A percentile compares a stretch with the other conserved stretches of the same genome.
phyloP scores from a whole-genome alignment of 1,140 invertebrate species.

The Phocides pigmalion region DNA sequence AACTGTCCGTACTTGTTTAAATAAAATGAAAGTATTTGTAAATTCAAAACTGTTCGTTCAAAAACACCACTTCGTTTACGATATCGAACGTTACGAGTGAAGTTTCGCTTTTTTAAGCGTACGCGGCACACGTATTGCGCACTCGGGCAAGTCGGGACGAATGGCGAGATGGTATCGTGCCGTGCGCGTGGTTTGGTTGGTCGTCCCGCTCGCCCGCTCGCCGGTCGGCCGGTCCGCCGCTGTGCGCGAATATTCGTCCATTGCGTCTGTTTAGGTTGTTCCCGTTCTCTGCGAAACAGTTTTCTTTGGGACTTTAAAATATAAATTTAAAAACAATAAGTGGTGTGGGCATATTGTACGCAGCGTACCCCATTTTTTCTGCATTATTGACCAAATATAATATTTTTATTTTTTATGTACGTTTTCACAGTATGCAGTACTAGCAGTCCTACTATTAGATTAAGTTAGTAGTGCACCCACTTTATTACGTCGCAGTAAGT shows the following conservation, averaged over 20 bases:
- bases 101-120: conserved; percentile 60
- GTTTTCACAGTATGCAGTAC: too few species aligned
- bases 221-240: conserved; percentile 14
- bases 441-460: too few species aligned
- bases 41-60: conserved; percentile 56
- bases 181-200: background rate
- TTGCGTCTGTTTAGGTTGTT: conserved; percentile 22
- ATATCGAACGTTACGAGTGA: conserved; percentile 61
- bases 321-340: too few species aligned
- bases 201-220: conserved; percentile 25
- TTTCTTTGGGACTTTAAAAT: background rate
- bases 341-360: background rate
- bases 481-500: too few species aligned
- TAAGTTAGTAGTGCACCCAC: too few species aligned
- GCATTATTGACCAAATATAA: too few species aligned
- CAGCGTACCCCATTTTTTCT: too few species aligned
- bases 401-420: too few species aligned
- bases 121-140: conserved; percentile 50
- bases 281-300: background rate
- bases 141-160: conserved; percentile 61
- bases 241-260: conserved; percentile 40
- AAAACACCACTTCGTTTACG: conserved; percentile 67
- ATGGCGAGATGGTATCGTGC: conserved; percentile 45
- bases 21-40: conserved; percentile 59
- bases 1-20: conserved; percentile 63